Conservation (phyloP, 2,797 vertebrate species). For the Megaceryle alcyon region DNA sequence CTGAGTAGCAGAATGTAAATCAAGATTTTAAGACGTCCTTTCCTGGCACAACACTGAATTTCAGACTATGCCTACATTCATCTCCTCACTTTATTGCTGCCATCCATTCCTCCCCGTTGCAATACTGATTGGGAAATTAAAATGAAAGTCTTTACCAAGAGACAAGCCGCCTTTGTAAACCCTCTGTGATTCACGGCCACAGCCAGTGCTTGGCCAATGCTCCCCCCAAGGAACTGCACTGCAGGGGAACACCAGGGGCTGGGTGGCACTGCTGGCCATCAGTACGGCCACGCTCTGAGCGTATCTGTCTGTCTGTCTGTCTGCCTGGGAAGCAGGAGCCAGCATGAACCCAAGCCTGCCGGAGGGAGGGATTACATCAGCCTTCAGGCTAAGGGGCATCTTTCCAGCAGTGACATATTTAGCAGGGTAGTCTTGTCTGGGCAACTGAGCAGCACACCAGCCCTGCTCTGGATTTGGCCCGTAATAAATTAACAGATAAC, state of each 20-base stretch:
- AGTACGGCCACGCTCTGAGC: neutral
- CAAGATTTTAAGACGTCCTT: neutral
- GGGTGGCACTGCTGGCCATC: neutral
- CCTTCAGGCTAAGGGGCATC: conserved; percentile 5
- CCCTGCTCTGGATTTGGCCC: conserved; percentile 15
- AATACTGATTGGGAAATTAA: conserved; percentile 33
- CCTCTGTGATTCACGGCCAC: neutral
- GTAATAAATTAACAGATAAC: conserved; percentile 17
- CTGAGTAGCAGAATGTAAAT: conserved; percentile 31
- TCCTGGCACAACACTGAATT: conserved; percentile 23
- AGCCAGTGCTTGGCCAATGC: rapidly evolving
- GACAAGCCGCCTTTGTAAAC: neutral
- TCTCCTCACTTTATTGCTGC: neutral
- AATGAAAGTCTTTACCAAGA: neutral
- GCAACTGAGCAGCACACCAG: neutral
- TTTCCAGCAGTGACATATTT: conserved; percentile 5
- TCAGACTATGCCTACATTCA: neutral
- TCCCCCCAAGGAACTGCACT: rapidly evolving
- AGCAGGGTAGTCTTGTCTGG: neutral
- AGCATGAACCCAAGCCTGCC: neutral
- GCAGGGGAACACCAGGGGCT: neutral
- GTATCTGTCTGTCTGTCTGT: neutral
- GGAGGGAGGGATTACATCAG: neutral
- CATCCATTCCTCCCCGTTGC: neutral
- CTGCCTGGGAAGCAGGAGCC: neutral